Evolutionary conservation across 2,113 vertebrate species (phyloP).

Genomic region (Aphyosemion australe): DNA sequence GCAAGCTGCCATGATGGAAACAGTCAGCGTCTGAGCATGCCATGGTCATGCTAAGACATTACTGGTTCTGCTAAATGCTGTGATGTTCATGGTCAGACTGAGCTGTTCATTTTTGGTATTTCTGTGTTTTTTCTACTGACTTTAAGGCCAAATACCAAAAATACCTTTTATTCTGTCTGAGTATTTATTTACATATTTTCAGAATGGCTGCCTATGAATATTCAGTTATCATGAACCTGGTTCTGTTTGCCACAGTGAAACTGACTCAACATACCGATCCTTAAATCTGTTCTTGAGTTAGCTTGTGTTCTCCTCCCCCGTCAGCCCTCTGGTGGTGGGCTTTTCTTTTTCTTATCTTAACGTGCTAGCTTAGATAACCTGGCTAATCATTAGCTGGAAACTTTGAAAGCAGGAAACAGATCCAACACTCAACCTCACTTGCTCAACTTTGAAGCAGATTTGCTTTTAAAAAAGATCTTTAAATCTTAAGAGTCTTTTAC

Average conservation of each 20-base stretch:
- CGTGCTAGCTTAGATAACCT: conserved; percentile 31
- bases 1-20: conserved; percentile 20
- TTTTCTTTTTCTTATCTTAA: conserved; percentile 29
- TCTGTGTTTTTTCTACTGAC: not conserved
- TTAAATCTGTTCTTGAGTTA: not conserved
- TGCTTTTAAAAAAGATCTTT: too few species aligned
- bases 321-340: not conserved
- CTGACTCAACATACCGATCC: not conserved
- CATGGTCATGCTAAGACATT: conserved; percentile 16
- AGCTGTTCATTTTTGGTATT: not conserved
- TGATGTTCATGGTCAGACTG: conserved; percentile 23
- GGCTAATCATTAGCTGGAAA: conserved; percentile 50
- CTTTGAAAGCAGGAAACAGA: conserved; percentile 21
- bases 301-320: not conserved
- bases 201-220: too few species aligned
- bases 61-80: conserved; percentile 9
- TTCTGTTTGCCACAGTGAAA: not conserved
- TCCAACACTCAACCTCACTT: not conserved
- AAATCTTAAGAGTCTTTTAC: too few species aligned
- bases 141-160: conserved; percentile 13
- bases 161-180: conserved; percentile 21
- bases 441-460: not conserved
- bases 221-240: not conserved
- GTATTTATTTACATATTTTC: conserved; percentile 14
- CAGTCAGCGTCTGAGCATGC: conserved; percentile 28